Evolutionary conservation across 2,113 vertebrate genomes (phyloP).

Genomic region (Theristicus caerulescens): DNA sequence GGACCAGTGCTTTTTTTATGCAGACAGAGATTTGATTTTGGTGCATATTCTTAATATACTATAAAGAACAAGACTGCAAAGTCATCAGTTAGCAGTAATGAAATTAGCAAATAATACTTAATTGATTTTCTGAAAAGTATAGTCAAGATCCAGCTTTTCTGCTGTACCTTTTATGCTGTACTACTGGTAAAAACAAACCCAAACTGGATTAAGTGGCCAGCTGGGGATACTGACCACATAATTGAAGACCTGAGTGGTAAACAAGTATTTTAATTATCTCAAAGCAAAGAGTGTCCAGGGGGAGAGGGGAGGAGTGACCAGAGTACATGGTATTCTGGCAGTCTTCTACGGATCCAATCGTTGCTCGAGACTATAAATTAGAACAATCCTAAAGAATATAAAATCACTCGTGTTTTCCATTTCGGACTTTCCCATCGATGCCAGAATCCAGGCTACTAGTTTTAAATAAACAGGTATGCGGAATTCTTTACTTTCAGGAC

Average conservation of each 20-base stretch:
- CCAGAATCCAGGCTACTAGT: neutral
- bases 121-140: conserved; percentile 21
- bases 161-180: neutral
- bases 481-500: neutral
- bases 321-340: neutral
- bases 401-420: neutral
- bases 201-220: conserved; percentile 21
- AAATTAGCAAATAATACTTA: conserved; percentile 21
- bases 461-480: neutral
- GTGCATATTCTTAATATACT: neutral
- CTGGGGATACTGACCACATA: neutral
- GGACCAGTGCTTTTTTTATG: neutral
- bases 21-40: neutral
- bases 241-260: conserved; percentile 3
- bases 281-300: neutral
- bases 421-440: neutral
- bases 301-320: neutral
- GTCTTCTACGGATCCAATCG: neutral
- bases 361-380: neutral
- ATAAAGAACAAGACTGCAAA: neutral
- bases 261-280: conserved; percentile 31
- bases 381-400: neutral
- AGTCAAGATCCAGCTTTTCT: neutral
- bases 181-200: neutral
- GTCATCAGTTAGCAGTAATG: neutral